Evolutionary conservation across 2,888 invertebrate genomes (phyloP), one percentile per base, ranked within the genome.

Genomic region (Cenopis cana): DNA sequence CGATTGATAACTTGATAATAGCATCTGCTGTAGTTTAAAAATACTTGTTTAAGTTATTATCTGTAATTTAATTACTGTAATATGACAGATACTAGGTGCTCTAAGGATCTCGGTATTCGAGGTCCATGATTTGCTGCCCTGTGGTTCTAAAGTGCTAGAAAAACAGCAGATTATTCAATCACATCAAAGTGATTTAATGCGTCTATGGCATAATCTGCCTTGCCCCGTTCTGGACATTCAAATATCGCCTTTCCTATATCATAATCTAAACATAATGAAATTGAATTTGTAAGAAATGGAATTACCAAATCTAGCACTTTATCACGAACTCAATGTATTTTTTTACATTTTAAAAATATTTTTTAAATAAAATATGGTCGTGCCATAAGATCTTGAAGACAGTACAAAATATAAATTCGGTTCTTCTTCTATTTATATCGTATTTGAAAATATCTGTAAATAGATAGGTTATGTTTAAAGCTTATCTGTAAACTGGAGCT

Each of bases 341-440:
- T 65, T 11, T 11, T 56, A 10, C 24, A 29, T n/a, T 29, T 38
- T 24, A n/a, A 38, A 52, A 54, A 38, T 24, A 24, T 38, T 38
- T 54, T 38, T 17, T 33, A 54, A 64, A 64, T 52, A 64, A 64
- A 65, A 66, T 54, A 69, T 62, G 69, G 73, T 57, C 56, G 91
- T 90, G 90, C 90, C 91, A 90, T 90, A 90, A 81, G 78, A 77
- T 62, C 29, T 17, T 56, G 29, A 55, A 55, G n/a, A 64, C 64
- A 73, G 68, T 41, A 65, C 72, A 74, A 73, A 68, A 72, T 64
- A 60, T 69, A 18, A 54, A 67, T 71, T 74, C 59, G 69, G 69
- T 65, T 72, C 68, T 64, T 72, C 62, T 76, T 73, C 76, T 76
- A 78, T 71, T 78, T 77, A 78, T 80, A 74, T 75, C 56, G 66